phyloP scores from a whole-genome alignment of 2,888 invertebrate species.

The Lathronympha strigana region DNA sequence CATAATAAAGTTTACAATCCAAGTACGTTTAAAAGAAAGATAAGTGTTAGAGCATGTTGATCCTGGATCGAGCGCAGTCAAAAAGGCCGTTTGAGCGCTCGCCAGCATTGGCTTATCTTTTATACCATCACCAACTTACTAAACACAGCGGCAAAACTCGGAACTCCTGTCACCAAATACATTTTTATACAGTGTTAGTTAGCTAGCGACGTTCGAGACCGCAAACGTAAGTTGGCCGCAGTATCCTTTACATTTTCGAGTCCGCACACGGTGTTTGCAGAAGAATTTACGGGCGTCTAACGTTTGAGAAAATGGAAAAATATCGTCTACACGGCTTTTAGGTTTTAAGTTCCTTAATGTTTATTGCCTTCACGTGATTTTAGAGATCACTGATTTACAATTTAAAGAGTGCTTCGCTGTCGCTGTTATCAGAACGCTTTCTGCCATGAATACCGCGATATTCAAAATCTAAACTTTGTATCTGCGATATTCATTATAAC shows the following conservation, averaged over 20 bases:
- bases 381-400: neutral
- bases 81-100: constrained; percentile 30
- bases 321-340: constrained; percentile 17
- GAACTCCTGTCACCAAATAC: neutral
- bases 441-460: too few species aligned
- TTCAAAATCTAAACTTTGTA: too few species aligned
- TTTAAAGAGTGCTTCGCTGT: neutral
- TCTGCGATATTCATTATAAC: too few species aligned
- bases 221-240: constrained; percentile 9
- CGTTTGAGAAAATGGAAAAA: constrained; percentile 25
- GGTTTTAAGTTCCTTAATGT: constrained; percentile 18
- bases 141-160: neutral
- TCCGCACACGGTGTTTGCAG: constrained; percentile 23
- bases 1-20: neutral
- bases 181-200: neutral
- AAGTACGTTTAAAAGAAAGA: neutral
- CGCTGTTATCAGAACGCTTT: neutral
- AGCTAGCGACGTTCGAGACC: neutral
- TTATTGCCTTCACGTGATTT: constrained; percentile 7
- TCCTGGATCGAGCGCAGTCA: constrained; percentile 10
- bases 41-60: constrained; percentile 4
- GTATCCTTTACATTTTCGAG: constrained; percentile 26
- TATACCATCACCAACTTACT: constrained; percentile 20
- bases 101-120: constrained; percentile 29
- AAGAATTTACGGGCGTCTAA: constrained; percentile 24